Evolutionary conservation across 2,888 invertebrate genomes (phyloP).

Genomic region (Drosophila siamana): DNA sequence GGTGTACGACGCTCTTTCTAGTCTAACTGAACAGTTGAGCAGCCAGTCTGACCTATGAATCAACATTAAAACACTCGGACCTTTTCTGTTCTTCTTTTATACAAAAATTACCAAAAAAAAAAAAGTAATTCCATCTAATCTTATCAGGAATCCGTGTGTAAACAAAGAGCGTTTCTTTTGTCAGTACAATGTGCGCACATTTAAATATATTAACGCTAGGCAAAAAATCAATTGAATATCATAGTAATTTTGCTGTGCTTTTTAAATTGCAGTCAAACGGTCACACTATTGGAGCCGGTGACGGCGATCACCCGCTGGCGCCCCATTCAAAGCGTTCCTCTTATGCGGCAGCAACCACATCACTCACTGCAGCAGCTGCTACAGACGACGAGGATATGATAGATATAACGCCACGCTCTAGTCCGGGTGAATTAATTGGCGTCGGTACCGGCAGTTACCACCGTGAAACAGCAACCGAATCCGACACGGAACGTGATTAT

Average conservation of each 20-base stretch:
- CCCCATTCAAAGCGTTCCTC: conserved; percentile 64
- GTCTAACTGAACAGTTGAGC: conserved; percentile 40
- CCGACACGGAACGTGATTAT: conserved; percentile 82
- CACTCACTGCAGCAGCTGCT: conserved; percentile 68
- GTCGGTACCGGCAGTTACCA: conserved; percentile 61
- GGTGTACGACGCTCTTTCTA: conserved; percentile 30
- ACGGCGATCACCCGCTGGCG: conserved; percentile 80
- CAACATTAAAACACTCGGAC: not conserved
- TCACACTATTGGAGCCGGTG: conserved; percentile 68
- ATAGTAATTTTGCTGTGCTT: conserved; percentile 6
- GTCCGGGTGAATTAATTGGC: conserved; percentile 80
- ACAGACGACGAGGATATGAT: conserved; percentile 89
- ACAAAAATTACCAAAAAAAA: conserved; percentile 18
- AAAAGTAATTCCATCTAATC: conserved; percentile 41
- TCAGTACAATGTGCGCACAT: not conserved
- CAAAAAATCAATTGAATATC: not conserved
- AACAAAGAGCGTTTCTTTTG: conserved; percentile 45
- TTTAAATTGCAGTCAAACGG: conserved; percentile 81
- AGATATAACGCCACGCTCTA: conserved; percentile 88
- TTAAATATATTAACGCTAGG: not conserved
- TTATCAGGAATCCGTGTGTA: conserved; percentile 54
- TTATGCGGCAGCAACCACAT: conserved; percentile 76
- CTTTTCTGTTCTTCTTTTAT: not conserved
- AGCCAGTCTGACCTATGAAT: conserved; percentile 5
- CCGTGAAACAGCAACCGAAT: conserved; percentile 74